Conservation (phyloP, 2,113 vertebrate genomes). For the Dipodomys spectabilis region DNA sequence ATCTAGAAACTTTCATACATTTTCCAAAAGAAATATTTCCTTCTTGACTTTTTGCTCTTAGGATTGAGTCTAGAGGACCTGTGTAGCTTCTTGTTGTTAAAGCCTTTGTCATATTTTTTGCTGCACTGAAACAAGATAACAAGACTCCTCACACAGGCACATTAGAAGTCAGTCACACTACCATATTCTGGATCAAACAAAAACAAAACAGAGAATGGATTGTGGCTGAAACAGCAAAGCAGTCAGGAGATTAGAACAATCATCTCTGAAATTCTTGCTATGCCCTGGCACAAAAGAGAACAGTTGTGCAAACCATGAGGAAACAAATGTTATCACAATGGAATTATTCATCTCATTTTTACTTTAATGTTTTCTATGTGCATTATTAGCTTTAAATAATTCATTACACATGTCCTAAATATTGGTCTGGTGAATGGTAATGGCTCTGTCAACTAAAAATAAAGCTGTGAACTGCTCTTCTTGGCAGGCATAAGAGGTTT, state of each 20-base stretch:
- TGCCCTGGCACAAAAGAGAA: constrained; percentile 61
- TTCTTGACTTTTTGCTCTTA: background rate
- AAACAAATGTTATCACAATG: constrained; percentile 59
- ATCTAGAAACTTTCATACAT: background rate
- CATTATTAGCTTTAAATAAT: constrained; percentile 74
- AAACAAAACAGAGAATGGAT: background rate
- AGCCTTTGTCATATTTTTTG: background rate
- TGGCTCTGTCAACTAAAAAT: constrained; percentile 54
- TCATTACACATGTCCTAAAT: constrained; percentile 51
- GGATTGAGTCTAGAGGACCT: background rate
- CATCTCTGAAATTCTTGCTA: constrained; percentile 11
- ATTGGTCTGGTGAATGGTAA: constrained; percentile 43
- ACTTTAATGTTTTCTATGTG: constrained; percentile 34
- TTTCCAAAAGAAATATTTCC: background rate
- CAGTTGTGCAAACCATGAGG: constrained; percentile 10
- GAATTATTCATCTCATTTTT: constrained; percentile 53
- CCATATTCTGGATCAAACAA: background rate
- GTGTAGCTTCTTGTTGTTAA: background rate
- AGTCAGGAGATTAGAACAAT: background rate
- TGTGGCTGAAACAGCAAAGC: background rate
- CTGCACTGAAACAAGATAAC: background rate
- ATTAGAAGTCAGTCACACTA: background rate
- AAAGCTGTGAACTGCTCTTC: constrained; percentile 50
- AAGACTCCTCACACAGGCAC: background rate
- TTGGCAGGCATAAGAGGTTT: constrained; percentile 57